phyloP scores from a whole-genome alignment of 2,888 invertebrate species.

The Hydraecia micacea region DNA sequence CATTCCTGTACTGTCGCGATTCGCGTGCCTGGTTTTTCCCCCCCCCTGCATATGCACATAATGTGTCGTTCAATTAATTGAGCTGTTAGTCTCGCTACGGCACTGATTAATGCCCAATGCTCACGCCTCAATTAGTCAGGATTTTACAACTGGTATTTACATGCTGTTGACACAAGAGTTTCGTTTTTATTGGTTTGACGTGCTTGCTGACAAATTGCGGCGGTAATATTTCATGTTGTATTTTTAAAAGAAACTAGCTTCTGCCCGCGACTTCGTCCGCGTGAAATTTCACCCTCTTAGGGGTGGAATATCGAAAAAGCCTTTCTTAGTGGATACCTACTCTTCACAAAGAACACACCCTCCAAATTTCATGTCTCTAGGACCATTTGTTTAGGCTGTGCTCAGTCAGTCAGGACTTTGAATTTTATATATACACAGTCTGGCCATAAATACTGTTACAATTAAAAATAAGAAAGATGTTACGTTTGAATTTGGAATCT shows the following conservation, averaged over 20 bases:
- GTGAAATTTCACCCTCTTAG: no score
- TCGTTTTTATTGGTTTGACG: slow-evolving; percentile 56
- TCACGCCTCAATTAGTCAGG: slow-evolving; percentile 70
- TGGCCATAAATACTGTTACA: no score
- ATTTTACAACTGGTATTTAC: slow-evolving; percentile 60
- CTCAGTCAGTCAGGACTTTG: no score
- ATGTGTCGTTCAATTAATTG: slow-evolving; percentile 74
- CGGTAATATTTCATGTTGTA: slow-evolving; percentile 1
- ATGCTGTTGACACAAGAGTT: slow-evolving; percentile 67
- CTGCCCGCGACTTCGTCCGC: no score
- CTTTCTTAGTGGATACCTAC: no score
- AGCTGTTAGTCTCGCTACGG: slow-evolving; percentile 70
- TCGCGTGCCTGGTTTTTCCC: slow-evolving; percentile 53
- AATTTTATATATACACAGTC: no score
- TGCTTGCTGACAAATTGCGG: slow-evolving; percentile 26
- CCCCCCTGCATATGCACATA: slow-evolving; percentile 66
- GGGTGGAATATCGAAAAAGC: no score
- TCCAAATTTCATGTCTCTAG: no score
- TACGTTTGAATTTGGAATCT: no score
- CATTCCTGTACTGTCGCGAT: slow-evolving; percentile 35
- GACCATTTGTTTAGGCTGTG: no score
- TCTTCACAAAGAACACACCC: no score
- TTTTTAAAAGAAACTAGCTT: background rate
- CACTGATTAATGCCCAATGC: slow-evolving; percentile 68
- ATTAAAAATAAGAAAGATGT: no score